Base-by-base conservation (phyloP, 2,797 vertebrate species). In the Lophius americanus region DNA sequence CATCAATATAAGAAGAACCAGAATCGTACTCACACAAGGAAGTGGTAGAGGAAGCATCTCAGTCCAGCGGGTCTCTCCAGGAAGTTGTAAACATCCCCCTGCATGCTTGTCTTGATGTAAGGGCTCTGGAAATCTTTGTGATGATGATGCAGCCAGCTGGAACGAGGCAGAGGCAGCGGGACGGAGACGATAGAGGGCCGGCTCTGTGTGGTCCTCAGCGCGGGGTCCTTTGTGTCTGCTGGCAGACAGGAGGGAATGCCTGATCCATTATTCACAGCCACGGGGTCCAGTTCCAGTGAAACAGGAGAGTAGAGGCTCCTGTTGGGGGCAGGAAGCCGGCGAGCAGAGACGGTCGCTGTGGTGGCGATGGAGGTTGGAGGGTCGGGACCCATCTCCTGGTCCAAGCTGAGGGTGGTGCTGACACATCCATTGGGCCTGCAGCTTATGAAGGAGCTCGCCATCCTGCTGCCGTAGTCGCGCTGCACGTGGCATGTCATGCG, bases 71-170 rank as follows among this genome's bases (percentile, higher is more conserved):
- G 95, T 88, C 96, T 95, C 88, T 98, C 96, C 76, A 98, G 90
- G 86, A 98, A 98, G 93, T 96, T 97, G 93, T 97, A 98, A 85
- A 98, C 93, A 59, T 95, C 93, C 51, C 95, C 95, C 90, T 98
- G 96, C 60, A 91, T 95, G 84, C 95, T 96, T 75, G 95, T 96
- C 90, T 95, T 94, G 70, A 91, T 86, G 71, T 94, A 94, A 47
- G 75, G 92, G 70, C 88, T 93, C 39, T 86, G 93, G 88, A 95
- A 96, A 55, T 90, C 70, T 88, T 93, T 81, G 76, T 91, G 7
- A 66, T 79, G 48, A 68, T 66, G 79, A 56, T 68, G 85, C 81
- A 92, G 74, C 91, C 89, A 92, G 76, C 83, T 92, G 38, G 86
- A 89, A 42, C 69, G 88, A 69, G 82, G 91, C 32, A 89, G 82